A percentile compares a stretch with the other conserved stretches of the same genome.
Evolutionary conservation across 1,140 invertebrate genomes (phyloP).

Genomic region (Propsilocerus akamusi): DNA sequence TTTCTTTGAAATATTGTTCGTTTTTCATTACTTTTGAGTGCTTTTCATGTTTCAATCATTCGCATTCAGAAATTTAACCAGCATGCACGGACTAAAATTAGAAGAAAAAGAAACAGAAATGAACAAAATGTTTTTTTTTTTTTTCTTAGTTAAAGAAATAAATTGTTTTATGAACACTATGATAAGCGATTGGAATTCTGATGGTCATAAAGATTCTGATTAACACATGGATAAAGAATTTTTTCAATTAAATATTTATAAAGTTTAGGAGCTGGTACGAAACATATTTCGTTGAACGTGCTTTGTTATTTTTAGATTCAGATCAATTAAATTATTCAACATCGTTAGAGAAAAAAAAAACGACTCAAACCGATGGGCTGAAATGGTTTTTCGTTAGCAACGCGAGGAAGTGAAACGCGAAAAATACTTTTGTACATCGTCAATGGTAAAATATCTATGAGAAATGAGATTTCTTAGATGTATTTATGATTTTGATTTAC

Average conservation of each 20-base stretch:
- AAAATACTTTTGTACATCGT: no score
- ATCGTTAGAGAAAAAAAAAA: background rate
- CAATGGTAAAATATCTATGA: no score
- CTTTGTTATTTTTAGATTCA: background rate
- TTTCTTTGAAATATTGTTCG: no score
- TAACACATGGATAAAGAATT: slow-evolving; percentile 6
- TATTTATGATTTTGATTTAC: slow-evolving; percentile 31
- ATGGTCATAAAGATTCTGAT: no score
- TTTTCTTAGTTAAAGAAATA: background rate
- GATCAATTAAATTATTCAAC: background rate
- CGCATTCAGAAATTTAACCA: no score
- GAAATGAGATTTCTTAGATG: no score
- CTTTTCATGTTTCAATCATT: no score
- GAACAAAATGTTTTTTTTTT: background rate
- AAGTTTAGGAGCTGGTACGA: slow-evolving; percentile 7
- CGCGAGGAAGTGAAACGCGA: background rate
- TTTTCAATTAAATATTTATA: slow-evolving; percentile 10
- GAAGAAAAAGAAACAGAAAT: slow-evolving; percentile 12
- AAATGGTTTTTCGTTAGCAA: background rate
- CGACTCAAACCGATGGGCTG: background rate
- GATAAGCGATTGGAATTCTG: slow-evolving; percentile 10
- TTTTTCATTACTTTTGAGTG: no score
- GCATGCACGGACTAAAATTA: slow-evolving; percentile 26
- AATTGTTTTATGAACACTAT: slow-evolving; percentile 1
- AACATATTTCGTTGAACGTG: no score